Evolutionary conservation across 1,140 invertebrate species (phyloP), one percentile per base, ranked within the genome.

Genomic region (Aricia agestis): DNA sequence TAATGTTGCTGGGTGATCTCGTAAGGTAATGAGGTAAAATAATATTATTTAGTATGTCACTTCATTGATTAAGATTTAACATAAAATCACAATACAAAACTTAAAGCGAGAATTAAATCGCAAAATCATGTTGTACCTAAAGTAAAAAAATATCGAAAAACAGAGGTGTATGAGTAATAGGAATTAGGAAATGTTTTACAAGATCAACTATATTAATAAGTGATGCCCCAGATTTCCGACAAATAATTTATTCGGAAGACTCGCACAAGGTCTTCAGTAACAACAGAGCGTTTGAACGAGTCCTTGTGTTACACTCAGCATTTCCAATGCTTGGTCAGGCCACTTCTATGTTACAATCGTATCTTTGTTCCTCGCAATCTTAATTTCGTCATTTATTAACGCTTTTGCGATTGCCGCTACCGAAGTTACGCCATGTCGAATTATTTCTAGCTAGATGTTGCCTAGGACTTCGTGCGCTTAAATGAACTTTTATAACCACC

Each of bases 131-230:
- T 52, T 1, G 9, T n/a, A n/a, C n/a, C n/a, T 10, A 52, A 52
- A 52, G 7, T 42, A 42, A 13, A 52, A 52, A 52, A 13, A 15
- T 15, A 13, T 52, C 13, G 45, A 52, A 52, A 52, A 52, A 52
- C 45, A 52, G 10, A 3, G 1, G 13, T 13, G 9, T 52, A 11
- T 52, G 45, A 13, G 45, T 52, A 52, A 52, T 52, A 52, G 45
- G 45, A 52, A 52, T 52, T 52, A 52, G 45, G 45, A 52, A 52
- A 52, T 52, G 45, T 52, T 52, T 52, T 52, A 52, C 45, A 52
- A 52, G 45, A 52, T 52, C 45, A 52, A 52, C 13, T 52, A 52
- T 13, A n/a, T n/a, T n/a, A 13, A 52, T 42, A 42, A 52, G 9
- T 52, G 45, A 52, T 52, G 45, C 45, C 45, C 45, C 45, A 52